Conservation (phyloP, 1,140 invertebrate genomes). For the Campoletis sonorensis region DNA sequence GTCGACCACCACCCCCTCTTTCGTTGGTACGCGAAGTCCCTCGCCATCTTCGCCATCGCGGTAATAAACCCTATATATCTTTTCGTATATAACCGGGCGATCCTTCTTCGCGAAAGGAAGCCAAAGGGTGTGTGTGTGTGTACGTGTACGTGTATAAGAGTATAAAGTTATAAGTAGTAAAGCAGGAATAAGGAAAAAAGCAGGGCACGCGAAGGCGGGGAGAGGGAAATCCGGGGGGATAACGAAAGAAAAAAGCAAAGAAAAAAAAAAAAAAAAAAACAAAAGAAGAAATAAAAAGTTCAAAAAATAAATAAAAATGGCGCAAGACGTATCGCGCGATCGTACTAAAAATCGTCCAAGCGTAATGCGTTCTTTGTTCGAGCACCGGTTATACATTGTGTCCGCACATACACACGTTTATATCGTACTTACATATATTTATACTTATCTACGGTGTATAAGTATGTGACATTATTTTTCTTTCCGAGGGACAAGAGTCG, state of each 20-base stretch:
- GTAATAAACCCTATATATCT: conserved; percentile 57
- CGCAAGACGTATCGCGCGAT: conserved; percentile 42
- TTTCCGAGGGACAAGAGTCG: neutral
- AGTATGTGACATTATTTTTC: neutral
- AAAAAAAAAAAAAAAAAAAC: conserved; percentile 25
- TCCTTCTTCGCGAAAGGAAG: conserved; percentile 45
- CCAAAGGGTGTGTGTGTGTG: conserved; percentile 17
- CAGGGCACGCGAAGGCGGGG: neutral
- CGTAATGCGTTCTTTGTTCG: conserved; percentile 39
- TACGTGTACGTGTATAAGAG: neutral
- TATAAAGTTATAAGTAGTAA: conserved; percentile 3
- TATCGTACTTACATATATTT: neutral
- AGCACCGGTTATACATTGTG: conserved; percentile 26
- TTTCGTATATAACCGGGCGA: conserved; percentile 52
- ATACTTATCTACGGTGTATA: neutral
- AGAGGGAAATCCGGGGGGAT: neutral
- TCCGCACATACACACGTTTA: neutral
- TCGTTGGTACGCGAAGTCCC: conserved; percentile 45
- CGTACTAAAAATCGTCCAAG: conserved; percentile 37
- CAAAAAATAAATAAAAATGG: conserved; percentile 24
- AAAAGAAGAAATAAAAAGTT: conserved; percentile 19
- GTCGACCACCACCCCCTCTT: conserved; percentile 22
- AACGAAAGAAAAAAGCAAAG: conserved; percentile 15
- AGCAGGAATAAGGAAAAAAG: conserved; percentile 22
- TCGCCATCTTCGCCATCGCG: conserved; percentile 50